Evolutionary conservation across 2,113 vertebrate species (phyloP), one percentile per base, ranked within the genome.

Genomic region (Cynoglossus semilaevis): DNA sequence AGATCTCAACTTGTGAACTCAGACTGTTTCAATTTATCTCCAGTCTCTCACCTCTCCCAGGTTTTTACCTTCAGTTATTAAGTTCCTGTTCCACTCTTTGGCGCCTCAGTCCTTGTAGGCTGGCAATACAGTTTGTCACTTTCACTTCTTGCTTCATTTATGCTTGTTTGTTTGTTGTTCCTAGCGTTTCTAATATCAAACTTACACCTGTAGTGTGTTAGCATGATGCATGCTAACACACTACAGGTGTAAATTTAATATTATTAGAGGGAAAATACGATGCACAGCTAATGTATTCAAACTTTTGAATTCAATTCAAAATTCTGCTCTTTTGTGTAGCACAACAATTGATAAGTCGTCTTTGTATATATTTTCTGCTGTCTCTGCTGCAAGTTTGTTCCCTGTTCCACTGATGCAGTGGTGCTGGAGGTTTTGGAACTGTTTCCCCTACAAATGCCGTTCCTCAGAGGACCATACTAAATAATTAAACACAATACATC

Each of bases 1-100:
- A 55, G 61, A 67, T 61, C 61, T 72, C 41, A 81, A 58, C 61
- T 69, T 63, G 49, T 38, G 35, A 56, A 69, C 52, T 56, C 41
- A 48, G 22, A 60, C 47, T 61, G 43, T 63, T 74, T 48, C 50
- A 69, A 51, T 68, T 75, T 36, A 59, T 65, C 58, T 38, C 1
- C 12, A 48, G 19, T 43, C 54, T 50, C 45, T 41, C 47, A 35
- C 46, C 38, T 9, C 45, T 47, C 15, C 40, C n/a, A 42, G 46
- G 48, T 66, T 51, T 41, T 54, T 14, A 41, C 13, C 38, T 41
- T 15, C 44, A 12, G 37, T 48, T 40, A 45, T 70, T 53, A 63
- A 43, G 16, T 16, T 29, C 55, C 40, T 17, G 19, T 16, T 43
- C 35, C 57, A 46, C 5, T 14, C 41, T 22, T 67, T 17, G 49